Percentiles rank a stretch among this genome's conserved stretches.
Conservation (phyloP, 2,888 invertebrate genomes). For the Formica aserva region DNA sequence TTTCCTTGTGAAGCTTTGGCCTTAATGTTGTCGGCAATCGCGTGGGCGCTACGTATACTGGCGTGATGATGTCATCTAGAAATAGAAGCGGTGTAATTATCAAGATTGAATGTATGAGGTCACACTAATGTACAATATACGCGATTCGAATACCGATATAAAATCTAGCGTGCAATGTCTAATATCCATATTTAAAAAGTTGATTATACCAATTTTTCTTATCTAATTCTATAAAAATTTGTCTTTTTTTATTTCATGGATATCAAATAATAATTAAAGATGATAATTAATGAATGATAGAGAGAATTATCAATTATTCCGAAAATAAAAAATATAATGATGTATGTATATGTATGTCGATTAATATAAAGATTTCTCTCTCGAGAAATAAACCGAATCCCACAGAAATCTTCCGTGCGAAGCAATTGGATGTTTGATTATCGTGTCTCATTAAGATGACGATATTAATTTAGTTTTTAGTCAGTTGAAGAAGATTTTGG, state of each 20-base stretch:
- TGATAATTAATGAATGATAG: neutral
- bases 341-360: neutral
- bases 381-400: neutral
- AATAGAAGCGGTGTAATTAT: slow-evolving; percentile 48
- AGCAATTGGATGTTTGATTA: neutral
- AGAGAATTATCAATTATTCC: neutral
- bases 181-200: neutral
- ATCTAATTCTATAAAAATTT: neutral
- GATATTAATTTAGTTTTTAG: slow-evolving; percentile 81
- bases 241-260: neutral
- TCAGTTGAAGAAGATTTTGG: slow-evolving; percentile 79
- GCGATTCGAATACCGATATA: neutral
- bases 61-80: slow-evolving; percentile 95
- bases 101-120: neutral
- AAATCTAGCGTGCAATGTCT: neutral
- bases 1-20: slow-evolving; percentile 79
- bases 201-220: neutral
- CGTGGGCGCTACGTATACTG: slow-evolving; percentile 95
- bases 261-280: neutral
- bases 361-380: neutral
- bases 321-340: neutral
- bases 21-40: slow-evolving; percentile 87
- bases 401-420: neutral
- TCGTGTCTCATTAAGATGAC: slow-evolving; percentile 63
- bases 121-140: neutral